phyloP scores from a whole-genome alignment of 2,797 vertebrate genomes.

The Choloepus didactylus region DNA sequence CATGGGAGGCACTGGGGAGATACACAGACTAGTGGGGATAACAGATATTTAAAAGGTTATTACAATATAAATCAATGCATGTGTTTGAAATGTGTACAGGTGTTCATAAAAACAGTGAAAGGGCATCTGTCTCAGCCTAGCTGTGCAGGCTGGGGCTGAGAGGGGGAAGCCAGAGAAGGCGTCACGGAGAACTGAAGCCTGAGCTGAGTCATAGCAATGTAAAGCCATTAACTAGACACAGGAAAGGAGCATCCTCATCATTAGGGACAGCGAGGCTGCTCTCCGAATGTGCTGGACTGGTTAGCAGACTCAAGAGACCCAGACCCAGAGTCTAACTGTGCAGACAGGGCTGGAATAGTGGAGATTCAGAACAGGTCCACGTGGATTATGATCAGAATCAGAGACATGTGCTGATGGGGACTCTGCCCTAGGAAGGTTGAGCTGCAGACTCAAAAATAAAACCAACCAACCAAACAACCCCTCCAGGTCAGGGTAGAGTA shows the following conservation, averaged over 20 bases:
- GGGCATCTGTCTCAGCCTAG: neutral
- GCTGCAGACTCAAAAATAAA: neutral
- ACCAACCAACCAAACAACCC: neutral
- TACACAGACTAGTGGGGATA: neutral
- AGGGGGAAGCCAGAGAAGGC: neutral
- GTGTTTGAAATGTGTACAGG: neutral
- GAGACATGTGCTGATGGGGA: neutral
- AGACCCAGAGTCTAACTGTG: neutral
- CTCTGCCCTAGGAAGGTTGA: neutral
- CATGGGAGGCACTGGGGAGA: neutral
- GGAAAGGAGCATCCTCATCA: neutral
- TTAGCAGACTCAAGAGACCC: neutral
- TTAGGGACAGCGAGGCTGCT: neutral
- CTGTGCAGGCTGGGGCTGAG: rapidly evolving
- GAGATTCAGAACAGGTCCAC: neutral
- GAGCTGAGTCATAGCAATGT: neutral
- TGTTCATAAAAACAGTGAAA: neutral
- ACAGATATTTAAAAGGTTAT: neutral
- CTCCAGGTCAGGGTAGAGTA: neutral
- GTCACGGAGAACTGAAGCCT: neutral
- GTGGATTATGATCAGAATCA: neutral
- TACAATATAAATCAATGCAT: neutral
- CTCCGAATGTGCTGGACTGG: neutral
- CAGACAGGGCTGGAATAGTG: neutral
- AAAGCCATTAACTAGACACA: neutral